Conservation (phyloP, 2,797 vertebrate genomes). For the Acanthurus tractus region DNA sequence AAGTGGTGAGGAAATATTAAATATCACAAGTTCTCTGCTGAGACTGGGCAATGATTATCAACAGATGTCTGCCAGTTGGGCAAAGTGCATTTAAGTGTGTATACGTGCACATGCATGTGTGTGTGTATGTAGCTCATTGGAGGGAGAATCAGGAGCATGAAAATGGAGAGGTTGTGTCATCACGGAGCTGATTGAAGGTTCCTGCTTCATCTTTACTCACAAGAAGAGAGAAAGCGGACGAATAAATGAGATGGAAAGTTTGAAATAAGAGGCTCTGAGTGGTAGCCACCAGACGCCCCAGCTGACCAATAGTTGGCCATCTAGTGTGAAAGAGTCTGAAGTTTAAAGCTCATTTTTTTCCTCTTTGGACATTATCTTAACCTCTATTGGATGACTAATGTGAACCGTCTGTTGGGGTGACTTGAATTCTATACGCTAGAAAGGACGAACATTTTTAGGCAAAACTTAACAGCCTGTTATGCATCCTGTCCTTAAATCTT, state of each 20-base stretch:
- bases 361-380: slow-evolving; percentile 80
- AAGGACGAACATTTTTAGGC: slow-evolving; percentile 48
- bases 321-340: slow-evolving; percentile 73
- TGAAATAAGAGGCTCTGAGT: slow-evolving; percentile 34
- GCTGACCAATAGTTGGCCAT: slow-evolving; percentile 66
- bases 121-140: slow-evolving; percentile 36
- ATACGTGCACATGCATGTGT: slow-evolving; percentile 23
- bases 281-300: slow-evolving; percentile 56
- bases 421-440: slow-evolving; percentile 35
- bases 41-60: slow-evolving; percentile 95
- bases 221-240: slow-evolving; percentile 26
- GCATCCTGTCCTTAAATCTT: neutral
- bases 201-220: slow-evolving; percentile 51
- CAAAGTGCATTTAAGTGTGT: slow-evolving; percentile 63
- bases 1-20: slow-evolving; percentile 99
- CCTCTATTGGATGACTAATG: slow-evolving; percentile 69
- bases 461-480: neutral
- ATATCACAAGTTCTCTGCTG: slow-evolving; percentile 95
- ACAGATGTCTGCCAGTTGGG: slow-evolving; percentile 91
- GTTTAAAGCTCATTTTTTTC: slow-evolving; percentile 70
- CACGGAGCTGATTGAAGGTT: slow-evolving; percentile 69
- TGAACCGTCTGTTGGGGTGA: slow-evolving; percentile 58
- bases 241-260: slow-evolving; percentile 64
- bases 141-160: slow-evolving; percentile 52
- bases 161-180: slow-evolving; percentile 76